Base-by-base conservation (phyloP, 2,797 vertebrate species). In the Aeoliscus strigatus region DNA sequence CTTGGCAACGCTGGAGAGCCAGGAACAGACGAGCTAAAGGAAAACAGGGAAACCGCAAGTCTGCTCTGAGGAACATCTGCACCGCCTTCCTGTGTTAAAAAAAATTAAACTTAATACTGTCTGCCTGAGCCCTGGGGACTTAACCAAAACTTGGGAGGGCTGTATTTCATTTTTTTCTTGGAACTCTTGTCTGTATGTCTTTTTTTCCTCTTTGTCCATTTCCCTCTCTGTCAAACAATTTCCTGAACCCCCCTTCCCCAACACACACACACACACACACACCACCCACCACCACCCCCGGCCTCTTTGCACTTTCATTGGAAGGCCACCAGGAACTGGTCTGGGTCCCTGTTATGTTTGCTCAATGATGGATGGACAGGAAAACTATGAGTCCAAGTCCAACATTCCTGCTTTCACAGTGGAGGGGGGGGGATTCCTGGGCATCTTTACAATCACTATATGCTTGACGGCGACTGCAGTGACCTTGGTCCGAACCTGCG, bases 51-150 rank as follows among this genome's bases (percentile, higher is more conserved):
- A 82, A 82, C 75, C 73, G 45, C 80, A 84, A 79, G 76, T 63
- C 74, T 45, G 64, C 75, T 73, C 78, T 82, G 43, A 56, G 76
- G 65, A 88, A 86, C 84, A 87, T 87, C 83, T 86, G 86, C 72
- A 82, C 67, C 39, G 68, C 80, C 66, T 86, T 85, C 84, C 85
- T 86, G 83, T 80, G 65, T 72, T 56, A 68, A 70, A 78, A 62
- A 73, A 73, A 64, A 67, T 27, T 59, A 39, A 79, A 79, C 55
- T 66, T 70, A 81, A 84, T 81, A 76, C 80, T 77, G 84, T 86
- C 81, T 86, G 81, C 76, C 65, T 66, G 64, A 70, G 58, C 77
- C 80, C 69, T 13, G n/a, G 77, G 74, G 81, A 66, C 62, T 65
- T 50, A 65, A 76, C 73, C 57, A 77, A 84, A 85, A 84, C 84